Conservation (phyloP, 2,888 invertebrate genomes). For the Fragum whitleyi region DNA sequence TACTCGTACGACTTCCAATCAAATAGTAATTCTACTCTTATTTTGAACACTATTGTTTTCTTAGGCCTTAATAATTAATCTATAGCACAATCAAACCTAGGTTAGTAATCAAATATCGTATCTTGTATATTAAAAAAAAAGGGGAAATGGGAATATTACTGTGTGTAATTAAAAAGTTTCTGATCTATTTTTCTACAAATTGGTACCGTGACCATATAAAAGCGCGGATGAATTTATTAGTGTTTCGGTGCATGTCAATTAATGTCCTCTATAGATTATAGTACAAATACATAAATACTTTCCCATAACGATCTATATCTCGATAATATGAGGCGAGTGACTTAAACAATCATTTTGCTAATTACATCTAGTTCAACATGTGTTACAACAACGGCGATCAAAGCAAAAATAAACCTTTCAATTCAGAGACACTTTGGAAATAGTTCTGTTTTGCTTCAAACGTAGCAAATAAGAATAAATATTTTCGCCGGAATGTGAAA, state of each 20-base stretch:
- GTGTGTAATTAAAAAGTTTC: background rate
- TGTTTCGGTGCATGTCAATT: constrained; percentile 39
- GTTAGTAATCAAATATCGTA: no score
- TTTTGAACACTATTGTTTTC: no score
- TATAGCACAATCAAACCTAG: no score
- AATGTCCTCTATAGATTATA: constrained; percentile 46
- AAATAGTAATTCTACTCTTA: no score
- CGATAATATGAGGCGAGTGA: constrained; percentile 6
- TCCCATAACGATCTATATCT: constrained; percentile 1
- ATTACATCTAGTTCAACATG: constrained; percentile 40
- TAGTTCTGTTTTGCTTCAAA: background rate
- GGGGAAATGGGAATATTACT: no score
- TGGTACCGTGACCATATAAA: constrained; percentile 44
- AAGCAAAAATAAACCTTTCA: no score
- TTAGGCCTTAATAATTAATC: no score
- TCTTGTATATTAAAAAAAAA: no score
- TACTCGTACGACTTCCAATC: no score
- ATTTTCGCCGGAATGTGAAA: constrained; percentile 16
- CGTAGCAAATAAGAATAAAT: constrained; percentile 12
- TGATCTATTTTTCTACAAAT: constrained; percentile 11
- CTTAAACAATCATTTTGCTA: constrained; percentile 21
- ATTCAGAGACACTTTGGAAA: no score
- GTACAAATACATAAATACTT: constrained; percentile 20
- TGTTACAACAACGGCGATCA: constrained; percentile 22
- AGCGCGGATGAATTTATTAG: constrained; percentile 10